A percentile compares a stretch with the other conserved stretches of the same genome.
Conservation (phyloP, 2,113 vertebrate genomes). For the Pitta sordida region DNA sequence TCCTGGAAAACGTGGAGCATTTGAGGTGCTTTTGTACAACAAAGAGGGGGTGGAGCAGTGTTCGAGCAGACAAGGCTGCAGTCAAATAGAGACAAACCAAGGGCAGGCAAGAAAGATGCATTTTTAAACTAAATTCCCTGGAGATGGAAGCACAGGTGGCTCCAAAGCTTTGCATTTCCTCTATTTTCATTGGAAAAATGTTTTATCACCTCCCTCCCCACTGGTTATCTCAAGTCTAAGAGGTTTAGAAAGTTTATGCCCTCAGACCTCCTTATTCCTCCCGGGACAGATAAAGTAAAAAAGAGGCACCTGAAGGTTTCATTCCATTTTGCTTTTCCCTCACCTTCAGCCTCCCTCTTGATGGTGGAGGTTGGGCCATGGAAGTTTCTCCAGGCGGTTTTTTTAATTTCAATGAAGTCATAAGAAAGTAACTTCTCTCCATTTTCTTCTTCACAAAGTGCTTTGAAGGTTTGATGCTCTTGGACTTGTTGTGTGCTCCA, state of each 20-base stretch:
- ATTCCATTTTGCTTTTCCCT: neutral
- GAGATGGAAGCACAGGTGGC: neutral
- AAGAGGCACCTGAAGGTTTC: neutral
- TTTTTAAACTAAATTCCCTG: neutral
- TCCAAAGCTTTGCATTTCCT: neutral
- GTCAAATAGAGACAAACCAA: neutral
- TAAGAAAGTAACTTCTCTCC: neutral
- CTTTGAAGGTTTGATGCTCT: neutral
- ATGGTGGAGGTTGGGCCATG: neutral
- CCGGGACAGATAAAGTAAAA: neutral
- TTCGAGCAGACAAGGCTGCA: neutral
- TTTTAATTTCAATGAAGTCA: neutral
- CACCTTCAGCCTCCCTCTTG: neutral
- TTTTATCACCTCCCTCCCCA: fast-evolving
- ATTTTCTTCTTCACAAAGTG: neutral
- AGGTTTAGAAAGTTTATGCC: neutral
- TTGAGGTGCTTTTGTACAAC: neutral
- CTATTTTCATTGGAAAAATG: neutral
- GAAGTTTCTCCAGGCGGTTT: neutral
- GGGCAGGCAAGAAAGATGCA: neutral
- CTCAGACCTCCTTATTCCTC: neutral
- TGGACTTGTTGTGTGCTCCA: neutral
- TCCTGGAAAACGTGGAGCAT: neutral
- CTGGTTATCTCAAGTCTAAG: neutral
- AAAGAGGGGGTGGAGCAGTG: neutral